Evolutionary conservation across 2,113 vertebrate species (phyloP), one percentile per base, ranked within the genome.

Genomic region (Phyllostomus hastatus): DNA sequence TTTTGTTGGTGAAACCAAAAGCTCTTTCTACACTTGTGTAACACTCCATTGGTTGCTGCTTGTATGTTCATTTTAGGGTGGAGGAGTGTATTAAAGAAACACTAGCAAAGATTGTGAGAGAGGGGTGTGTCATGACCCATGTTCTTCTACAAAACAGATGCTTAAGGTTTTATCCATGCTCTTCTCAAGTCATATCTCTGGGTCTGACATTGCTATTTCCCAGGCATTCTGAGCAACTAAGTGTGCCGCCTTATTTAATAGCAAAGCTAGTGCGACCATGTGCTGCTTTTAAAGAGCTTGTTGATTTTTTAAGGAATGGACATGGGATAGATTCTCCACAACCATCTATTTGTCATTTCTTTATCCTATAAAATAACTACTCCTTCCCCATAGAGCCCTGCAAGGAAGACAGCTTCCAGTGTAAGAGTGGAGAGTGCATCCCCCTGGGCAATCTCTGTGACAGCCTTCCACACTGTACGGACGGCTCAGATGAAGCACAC

Each of bases 401-500:
- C 96, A 76, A 95, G 7, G n/a, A 12, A 3, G 98, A 95, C 0
- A 96, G 98, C 88, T 99, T 99, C 94, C 99, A 98, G 81, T 99
- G 99, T 97, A 80, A 75, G 1, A 98, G 97, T 11, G 99, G 99
- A 95, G 95, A 90, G 0, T 99, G 99, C 92, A 97, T 99, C 96
- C 98, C 98, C 0, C 38, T 96, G 38, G 41, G 78, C 5, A 80
- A 97, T n/a, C 97, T 99, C 57, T 99, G 99, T 98, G 98, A 99
- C 2, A 96, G 96, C 1, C 0, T 96, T 1, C 76, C 80, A 3
- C 97, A 99, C 38, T 99, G 99, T 96, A 72, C 97, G 10, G 99
- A 99, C 6, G 98, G 98, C 75, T 99, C 99, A 0, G 99, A 99
- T 57, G 99, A 99, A 98, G 95, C 97, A 1, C 80, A 98, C 0